A percentile compares a stretch with the other conserved stretches of the same genome.
These are phyloP conservation scores for Drosophila lini DNA, from an alignment of 1,140 invertebrate species.

Conservation along the genomic window DNA sequence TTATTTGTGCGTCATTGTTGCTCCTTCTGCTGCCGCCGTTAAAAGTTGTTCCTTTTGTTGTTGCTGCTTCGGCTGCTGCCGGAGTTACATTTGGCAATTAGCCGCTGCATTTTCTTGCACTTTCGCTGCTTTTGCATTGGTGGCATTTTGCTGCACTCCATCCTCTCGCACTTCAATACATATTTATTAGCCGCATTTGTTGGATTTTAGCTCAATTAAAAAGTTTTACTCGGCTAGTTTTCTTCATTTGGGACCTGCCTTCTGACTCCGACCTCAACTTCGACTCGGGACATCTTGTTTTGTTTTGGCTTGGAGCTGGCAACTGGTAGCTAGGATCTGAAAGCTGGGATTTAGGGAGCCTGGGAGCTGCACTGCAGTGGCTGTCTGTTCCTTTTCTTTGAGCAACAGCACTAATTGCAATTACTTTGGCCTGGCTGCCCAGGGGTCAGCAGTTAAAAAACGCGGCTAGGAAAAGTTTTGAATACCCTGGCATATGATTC, in stretches of 20 bases:
- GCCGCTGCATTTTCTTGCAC: slow-evolving; percentile 61
- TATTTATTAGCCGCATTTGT: slow-evolving; percentile 83
- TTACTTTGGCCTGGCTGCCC: slow-evolving; percentile 52
- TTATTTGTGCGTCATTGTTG: slow-evolving; percentile 68
- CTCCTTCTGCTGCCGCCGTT: slow-evolving; percentile 6
- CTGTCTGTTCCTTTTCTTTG: slow-evolving; percentile 31
- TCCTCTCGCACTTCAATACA: slow-evolving; percentile 67
- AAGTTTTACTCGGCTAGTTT: slow-evolving; percentile 79
- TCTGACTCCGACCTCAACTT: slow-evolving; percentile 56
- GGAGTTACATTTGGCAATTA: slow-evolving; percentile 78
- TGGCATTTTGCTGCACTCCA: slow-evolving; percentile 1
- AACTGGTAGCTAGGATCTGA: not conserved
- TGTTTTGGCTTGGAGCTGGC: slow-evolving; percentile 19
- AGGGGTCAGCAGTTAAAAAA: not conserved
- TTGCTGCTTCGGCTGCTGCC: slow-evolving; percentile 27
- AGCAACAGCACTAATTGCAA: slow-evolving; percentile 68
- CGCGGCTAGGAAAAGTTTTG: not conserved
- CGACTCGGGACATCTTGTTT: slow-evolving; percentile 44
- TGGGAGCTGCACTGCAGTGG: slow-evolving; percentile 22
- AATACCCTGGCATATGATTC: slow-evolving; percentile 5
- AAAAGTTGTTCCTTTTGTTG: slow-evolving; percentile 20
- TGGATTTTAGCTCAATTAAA: slow-evolving; percentile 82
- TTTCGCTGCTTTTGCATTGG: slow-evolving; percentile 47
- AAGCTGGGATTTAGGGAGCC: slow-evolving; percentile 7
- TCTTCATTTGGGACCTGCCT: slow-evolving; percentile 71